Evolutionary conservation across 2,888 invertebrate species (phyloP).

Genomic region (Plusia festucae): DNA sequence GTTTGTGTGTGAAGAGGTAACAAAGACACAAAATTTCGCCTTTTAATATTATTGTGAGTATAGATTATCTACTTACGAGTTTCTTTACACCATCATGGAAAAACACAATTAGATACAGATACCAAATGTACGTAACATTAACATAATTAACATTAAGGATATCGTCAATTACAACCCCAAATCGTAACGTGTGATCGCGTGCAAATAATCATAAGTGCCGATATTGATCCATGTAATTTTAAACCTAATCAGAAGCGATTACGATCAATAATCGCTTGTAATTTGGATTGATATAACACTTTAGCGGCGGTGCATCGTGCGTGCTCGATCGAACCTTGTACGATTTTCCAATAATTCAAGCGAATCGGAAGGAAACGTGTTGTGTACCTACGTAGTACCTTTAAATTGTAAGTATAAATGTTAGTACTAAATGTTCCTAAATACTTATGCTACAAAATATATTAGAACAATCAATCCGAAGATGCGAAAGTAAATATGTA

Average conservation of each 20-base stretch:
- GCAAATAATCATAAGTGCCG: constrained; percentile 24
- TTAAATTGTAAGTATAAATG: not conserved
- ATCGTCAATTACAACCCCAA: constrained; percentile 18
- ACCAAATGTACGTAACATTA: constrained; percentile 12
- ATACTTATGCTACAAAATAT: not conserved
- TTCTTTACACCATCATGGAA: not conserved
- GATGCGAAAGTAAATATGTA: no score
- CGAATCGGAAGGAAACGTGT: constrained; percentile 54
- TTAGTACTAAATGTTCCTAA: not conserved
- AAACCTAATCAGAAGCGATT: constrained; percentile 30
- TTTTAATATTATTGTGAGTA: no score
- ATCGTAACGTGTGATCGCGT: constrained; percentile 23
- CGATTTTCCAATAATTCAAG: constrained; percentile 56
- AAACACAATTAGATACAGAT: constrained; percentile 7
- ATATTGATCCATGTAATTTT: constrained; percentile 27
- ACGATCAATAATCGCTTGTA: constrained; percentile 28
- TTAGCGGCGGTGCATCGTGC: constrained; percentile 39
- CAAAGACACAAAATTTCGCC: no score
- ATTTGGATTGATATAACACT: constrained; percentile 29
- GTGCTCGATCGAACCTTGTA: constrained; percentile 52
- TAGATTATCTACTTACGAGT: not conserved
- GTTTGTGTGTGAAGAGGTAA: no score
- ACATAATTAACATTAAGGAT: constrained; percentile 32
- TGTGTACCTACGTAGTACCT: not conserved
- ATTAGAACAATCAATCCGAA: not conserved